Percentiles rank a stretch among this genome's conserved stretches.
Evolutionary conservation across 2,888 invertebrate species (phyloP).

Genomic region (Cartodere bifasciata): DNA sequence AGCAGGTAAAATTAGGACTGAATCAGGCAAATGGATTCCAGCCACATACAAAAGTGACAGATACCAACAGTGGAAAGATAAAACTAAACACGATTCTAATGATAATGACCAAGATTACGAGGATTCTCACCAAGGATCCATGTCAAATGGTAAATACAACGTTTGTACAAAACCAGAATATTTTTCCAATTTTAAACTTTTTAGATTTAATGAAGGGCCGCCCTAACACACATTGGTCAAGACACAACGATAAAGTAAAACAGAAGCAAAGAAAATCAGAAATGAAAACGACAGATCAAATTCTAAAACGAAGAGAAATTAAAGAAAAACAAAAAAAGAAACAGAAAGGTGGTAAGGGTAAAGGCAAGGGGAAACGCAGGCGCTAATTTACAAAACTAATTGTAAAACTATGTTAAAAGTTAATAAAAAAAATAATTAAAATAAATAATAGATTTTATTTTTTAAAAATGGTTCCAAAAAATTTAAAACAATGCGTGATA

Average conservation of each 20-base stretch:
- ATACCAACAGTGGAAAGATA: conserved; percentile 77
- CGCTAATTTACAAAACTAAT: too few relatives aligned
- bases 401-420: too few relatives aligned
- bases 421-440: too few relatives aligned
- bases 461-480: too few relatives aligned
- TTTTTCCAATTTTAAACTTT: conserved; percentile 6
- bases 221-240: conserved; percentile 61
- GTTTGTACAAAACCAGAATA: neutral
- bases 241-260: conserved; percentile 62
- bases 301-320: conserved; percentile 56
- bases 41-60: conserved; percentile 87
- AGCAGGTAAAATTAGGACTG: conserved; percentile 78
- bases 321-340: conserved; percentile 50
- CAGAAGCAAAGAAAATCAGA: conserved; percentile 46
- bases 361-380: conserved; percentile 6
- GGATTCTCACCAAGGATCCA: conserved; percentile 13
- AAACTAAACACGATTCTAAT: conserved; percentile 44
- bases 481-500: too few relatives aligned
- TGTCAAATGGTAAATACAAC: neutral
- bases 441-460: too few relatives aligned
- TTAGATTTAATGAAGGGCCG: conserved; percentile 27
- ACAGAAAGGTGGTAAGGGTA: conserved; percentile 35
- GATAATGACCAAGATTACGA: conserved; percentile 38
- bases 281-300: conserved; percentile 61
- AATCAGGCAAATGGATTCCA: conserved; percentile 90